Evolutionary conservation across 2,888 invertebrate genomes (phyloP), one percentile per base, ranked within the genome.

Genomic region (Allolobophora icterica): DNA sequence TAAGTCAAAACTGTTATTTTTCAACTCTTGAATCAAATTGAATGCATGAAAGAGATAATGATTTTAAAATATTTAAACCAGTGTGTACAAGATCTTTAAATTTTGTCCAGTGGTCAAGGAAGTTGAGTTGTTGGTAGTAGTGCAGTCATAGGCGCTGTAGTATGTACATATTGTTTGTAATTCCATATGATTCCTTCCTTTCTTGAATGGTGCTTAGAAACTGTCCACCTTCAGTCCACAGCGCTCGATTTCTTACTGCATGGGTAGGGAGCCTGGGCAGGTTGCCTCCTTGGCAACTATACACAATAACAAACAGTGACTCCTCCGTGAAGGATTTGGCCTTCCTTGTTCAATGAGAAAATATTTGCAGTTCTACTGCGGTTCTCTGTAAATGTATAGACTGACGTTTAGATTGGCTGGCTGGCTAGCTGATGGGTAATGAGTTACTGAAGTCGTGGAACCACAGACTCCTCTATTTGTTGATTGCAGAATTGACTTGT

Each of bases 81-180:
- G 71, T 71, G 1, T 30, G n/a, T n/a, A n/a, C 71, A n/a, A 8
- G 4, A 71, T 71, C 71, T n/a, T n/a, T n/a, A 21, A 8, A 8
- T n/a, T 71, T 52, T 30, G 8, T 71, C 71, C 30, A n/a, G n/a
- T 30, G 30, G 30, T n/a, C 30, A n/a, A 30, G 30, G n/a, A 71
- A n/a, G 71, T 71, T 71, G n/a, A 71, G 30, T 13, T 71, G 30
- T n/a, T 11, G 8, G 30, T 11, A 71, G 58, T 45, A 30, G 30
- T 30, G 30, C 24, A 58, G 58, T 58, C 30, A 71, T n/a, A 13
- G 8, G n/a, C n/a, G 6, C 71, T 71, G 71, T n/a, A n/a, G 30
- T 71, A n/a, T 71, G 71, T 71, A 71, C 71, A n/a, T 71, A n/a
- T 71, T n/a, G 30, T 71, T 71, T 71, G 71, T n/a, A n/a, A 71